phyloP scores from a whole-genome alignment of 2,113 vertebrate species.

The Microcebus murinus region DNA sequence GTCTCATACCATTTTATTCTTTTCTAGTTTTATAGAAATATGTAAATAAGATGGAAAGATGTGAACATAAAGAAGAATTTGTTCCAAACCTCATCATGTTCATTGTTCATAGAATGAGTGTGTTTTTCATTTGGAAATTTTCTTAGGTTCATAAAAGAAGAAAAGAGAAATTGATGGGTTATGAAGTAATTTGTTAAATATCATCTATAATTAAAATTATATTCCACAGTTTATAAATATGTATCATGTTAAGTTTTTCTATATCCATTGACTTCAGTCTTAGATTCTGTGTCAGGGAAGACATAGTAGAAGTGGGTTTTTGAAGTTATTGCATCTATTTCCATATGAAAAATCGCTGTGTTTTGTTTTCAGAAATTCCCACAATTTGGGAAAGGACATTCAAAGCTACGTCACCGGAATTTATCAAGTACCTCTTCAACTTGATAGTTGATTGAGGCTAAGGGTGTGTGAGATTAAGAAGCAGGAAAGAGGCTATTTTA shows the following conservation, averaged over 20 bases:
- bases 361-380: conserved; percentile 8
- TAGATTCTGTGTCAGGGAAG: neutral
- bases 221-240: neutral
- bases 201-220: conserved; percentile 21
- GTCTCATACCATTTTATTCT: neutral
- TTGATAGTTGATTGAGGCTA: conserved; percentile 45
- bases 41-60: neutral
- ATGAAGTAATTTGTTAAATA: neutral
- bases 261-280: neutral
- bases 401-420: neutral
- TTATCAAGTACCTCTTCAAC: conserved; percentile 6
- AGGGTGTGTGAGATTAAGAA: neutral
- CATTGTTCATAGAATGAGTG: neutral
- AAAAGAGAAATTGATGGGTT: neutral
- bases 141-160: neutral
- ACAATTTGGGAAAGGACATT: neutral
- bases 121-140: conserved; percentile 16
- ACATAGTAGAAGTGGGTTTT: neutral
- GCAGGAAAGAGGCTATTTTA: conserved; percentile 46
- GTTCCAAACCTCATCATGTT: neutral
- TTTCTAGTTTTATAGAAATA: neutral
- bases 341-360: neutral
- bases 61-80: neutral
- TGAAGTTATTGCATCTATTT: neutral
- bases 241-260: neutral